Conservation (phyloP, 2,888 invertebrate genomes). For the Thyatira batis region DNA sequence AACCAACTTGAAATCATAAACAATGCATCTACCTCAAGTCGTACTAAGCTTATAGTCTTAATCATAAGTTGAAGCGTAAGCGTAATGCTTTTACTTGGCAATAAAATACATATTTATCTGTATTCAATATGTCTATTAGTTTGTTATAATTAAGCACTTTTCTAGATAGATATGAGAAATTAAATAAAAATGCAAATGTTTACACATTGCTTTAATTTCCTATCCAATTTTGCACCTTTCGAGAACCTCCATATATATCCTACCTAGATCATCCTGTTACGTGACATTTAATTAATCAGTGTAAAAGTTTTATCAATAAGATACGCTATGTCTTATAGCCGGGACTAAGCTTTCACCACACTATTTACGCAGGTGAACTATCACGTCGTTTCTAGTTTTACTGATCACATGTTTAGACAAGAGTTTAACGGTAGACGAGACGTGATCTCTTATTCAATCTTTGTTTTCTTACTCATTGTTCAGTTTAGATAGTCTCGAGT, state of each 20-base stretch:
- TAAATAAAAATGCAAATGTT: too few relatives aligned
- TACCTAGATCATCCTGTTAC: too few relatives aligned
- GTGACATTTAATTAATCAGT: too few relatives aligned
- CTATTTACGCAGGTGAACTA: slow-evolving; percentile 46
- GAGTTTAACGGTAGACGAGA: slow-evolving; percentile 40
- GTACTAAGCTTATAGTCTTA: background rate
- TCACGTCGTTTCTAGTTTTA: slow-evolving; percentile 17
- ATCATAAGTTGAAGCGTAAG: background rate
- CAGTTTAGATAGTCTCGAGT: background rate
- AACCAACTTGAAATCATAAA: background rate
- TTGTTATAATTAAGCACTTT: too few relatives aligned
- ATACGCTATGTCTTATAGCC: background rate
- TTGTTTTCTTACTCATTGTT: slow-evolving; percentile 23
- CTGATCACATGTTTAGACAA: slow-evolving; percentile 32
- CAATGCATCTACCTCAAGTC: background rate
- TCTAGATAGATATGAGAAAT: too few relatives aligned
- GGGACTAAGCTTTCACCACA: slow-evolving; percentile 1
- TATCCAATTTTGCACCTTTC: too few relatives aligned
- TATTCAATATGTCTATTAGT: too few relatives aligned
- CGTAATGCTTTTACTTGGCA: background rate
- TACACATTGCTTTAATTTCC: too few relatives aligned
- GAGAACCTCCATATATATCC: too few relatives aligned
- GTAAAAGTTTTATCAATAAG: slow-evolving; percentile 35
- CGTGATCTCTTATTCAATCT: slow-evolving; percentile 32
- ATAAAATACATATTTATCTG: background rate